phyloP scores from a whole-genome alignment of 2,113 vertebrate genomes.

The Chelonoidis abingdonii region DNA sequence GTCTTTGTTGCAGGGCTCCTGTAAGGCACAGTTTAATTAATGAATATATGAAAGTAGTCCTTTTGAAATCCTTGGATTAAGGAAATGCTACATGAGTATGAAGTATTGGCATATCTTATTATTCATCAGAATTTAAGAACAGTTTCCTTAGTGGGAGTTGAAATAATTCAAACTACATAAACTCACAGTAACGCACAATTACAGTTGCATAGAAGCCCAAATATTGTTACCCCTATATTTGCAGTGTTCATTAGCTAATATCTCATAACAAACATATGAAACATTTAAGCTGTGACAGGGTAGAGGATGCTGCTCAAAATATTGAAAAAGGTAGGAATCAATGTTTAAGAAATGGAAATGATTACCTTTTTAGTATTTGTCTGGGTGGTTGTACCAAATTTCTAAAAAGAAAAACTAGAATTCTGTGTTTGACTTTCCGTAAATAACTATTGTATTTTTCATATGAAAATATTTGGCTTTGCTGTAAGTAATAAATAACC shows the following conservation, averaged over 20 bases:
- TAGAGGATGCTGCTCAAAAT: not conserved
- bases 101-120: accelerated
- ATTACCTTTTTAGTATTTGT: not conserved
- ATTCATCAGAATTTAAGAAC: not conserved
- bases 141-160: not conserved
- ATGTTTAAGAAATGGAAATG: not conserved
- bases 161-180: not conserved
- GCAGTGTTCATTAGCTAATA: not conserved
- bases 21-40: not conserved
- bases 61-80: not conserved
- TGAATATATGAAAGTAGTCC: accelerated
- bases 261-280: not conserved
- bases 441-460: accelerated
- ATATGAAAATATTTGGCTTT: not conserved
- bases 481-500: not conserved
- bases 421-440: not conserved
- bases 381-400: not conserved
- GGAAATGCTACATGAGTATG: accelerated
- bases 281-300: not conserved
- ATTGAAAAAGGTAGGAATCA: not conserved
- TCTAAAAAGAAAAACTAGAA: not conserved
- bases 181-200: not conserved
- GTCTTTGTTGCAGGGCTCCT: accelerated
- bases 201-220: not conserved
- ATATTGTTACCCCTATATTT: not conserved